phyloP scores from a whole-genome alignment of 2,797 vertebrate species.

The Sebastes matsubarae region DNA sequence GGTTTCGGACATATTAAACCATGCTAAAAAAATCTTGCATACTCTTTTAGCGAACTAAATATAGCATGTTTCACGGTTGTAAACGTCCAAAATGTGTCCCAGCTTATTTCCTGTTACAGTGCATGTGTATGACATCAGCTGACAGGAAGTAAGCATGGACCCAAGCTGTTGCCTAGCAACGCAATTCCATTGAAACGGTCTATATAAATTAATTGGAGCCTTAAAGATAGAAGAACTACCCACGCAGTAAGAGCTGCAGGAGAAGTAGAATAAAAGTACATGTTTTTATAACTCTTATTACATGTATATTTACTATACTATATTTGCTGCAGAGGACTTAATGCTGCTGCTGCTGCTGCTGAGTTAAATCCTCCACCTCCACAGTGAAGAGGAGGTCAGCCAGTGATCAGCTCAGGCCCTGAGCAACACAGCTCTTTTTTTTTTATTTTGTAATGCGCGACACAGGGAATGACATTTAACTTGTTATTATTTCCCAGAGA shows the following conservation, averaged over 20 bases:
- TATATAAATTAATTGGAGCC: neutral
- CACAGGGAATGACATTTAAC: conserved; percentile 86
- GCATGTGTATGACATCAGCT: fast-evolving
- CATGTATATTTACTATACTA: neutral
- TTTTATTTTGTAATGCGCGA: conserved; percentile 67
- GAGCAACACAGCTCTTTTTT: conserved; percentile 56
- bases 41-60: no score
- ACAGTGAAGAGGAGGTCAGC: conserved; percentile 69
- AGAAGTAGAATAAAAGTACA: neutral
- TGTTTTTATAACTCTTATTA: neutral
- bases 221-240: neutral
- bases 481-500: conserved; percentile 85
- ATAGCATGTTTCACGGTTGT: no score
- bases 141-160: no score
- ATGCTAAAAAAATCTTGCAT: no score
- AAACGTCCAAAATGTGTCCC: no score
- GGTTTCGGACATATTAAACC: no score
- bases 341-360: neutral
- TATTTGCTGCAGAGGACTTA: neutral
- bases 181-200: no score
- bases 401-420: conserved; percentile 56
- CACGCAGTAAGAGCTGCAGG: neutral
- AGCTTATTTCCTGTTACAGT: no score
- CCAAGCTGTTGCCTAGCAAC: no score
- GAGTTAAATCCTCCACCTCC: conserved; percentile 20